A percentile compares a stretch with the other conserved stretches of the same genome.
Conservation (phyloP, 1,140 invertebrate genomes). For the Calephelis nemesis region DNA sequence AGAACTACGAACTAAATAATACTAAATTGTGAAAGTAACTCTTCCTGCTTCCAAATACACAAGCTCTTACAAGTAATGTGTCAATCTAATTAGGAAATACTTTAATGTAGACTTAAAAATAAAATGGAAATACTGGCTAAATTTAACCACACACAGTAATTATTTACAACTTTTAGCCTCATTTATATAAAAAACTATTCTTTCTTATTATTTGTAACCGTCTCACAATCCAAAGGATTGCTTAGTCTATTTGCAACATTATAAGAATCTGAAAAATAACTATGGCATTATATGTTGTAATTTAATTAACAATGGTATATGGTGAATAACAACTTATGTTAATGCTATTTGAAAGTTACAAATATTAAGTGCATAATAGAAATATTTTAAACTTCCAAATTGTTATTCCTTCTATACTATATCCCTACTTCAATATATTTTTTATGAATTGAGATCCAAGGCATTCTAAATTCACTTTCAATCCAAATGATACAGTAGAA, state of each 20-base stretch:
- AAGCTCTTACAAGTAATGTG: not conserved
- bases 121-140: conserved; percentile 9
- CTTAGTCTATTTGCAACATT: not conserved
- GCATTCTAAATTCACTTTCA: not conserved
- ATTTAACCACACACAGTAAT: not conserved
- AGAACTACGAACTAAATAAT: conserved; percentile 6
- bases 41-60: conserved; percentile 1
- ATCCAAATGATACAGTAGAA: not conserved
- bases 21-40: conserved; percentile 11
- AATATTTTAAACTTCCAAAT: conserved; percentile 4
- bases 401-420: too few species aligned
- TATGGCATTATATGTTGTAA: too few species aligned
- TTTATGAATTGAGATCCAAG: conserved; percentile 1
- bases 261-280: too few species aligned
- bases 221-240: not conserved
- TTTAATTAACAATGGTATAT: too few species aligned
- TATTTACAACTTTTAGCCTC: conserved; percentile 6
- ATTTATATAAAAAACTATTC: conserved; percentile 3
- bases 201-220: conserved; percentile 1
- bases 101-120: not conserved
- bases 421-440: too few species aligned
- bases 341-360: not conserved
- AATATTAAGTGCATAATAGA: not conserved
- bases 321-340: not conserved
- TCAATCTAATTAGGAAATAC: not conserved